Evolutionary conservation across 2,888 invertebrate species (phyloP).

Genomic region (Ditylenchus weischeri): DNA sequence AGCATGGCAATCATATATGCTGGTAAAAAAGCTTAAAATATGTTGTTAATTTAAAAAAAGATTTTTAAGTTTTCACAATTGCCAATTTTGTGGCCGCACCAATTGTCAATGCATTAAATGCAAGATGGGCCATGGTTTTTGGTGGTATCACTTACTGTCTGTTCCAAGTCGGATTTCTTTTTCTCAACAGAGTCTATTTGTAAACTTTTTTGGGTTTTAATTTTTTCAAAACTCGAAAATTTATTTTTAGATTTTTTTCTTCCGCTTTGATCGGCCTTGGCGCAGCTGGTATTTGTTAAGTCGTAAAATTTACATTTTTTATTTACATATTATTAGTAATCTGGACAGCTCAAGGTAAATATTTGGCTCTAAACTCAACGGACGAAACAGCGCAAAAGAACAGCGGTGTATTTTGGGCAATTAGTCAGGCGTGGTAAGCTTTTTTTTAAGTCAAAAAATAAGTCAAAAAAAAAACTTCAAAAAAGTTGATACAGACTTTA

Average conservation of each 20-base stretch:
- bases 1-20: constrained; percentile 8
- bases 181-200: constrained; percentile 46
- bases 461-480: too few relatives aligned
- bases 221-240: too few relatives aligned
- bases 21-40: not conserved
- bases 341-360: constrained; percentile 74
- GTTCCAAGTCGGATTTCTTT: constrained; percentile 64
- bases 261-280: constrained; percentile 52
- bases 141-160: constrained; percentile 78
- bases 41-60: not conserved
- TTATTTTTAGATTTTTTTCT: constrained; percentile 30
- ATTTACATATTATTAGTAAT: constrained; percentile 16
- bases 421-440: constrained; percentile 29
- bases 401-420: constrained; percentile 89
- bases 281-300: constrained; percentile 38
- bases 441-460: too few relatives aligned
- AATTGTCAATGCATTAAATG: constrained; percentile 78
- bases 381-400: constrained; percentile 83
- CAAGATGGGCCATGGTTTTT: constrained; percentile 80
- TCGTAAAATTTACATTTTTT: not conserved
- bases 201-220: too few relatives aligned
- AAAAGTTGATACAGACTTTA: too few relatives aligned
- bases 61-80: constrained; percentile 79
- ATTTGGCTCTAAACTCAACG: constrained; percentile 83
- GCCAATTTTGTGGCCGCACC: constrained; percentile 93